These are phyloP conservation scores for Upupa epops DNA, from an alignment of 2,113 vertebrate genomes.

Conservation along the genomic window DNA sequence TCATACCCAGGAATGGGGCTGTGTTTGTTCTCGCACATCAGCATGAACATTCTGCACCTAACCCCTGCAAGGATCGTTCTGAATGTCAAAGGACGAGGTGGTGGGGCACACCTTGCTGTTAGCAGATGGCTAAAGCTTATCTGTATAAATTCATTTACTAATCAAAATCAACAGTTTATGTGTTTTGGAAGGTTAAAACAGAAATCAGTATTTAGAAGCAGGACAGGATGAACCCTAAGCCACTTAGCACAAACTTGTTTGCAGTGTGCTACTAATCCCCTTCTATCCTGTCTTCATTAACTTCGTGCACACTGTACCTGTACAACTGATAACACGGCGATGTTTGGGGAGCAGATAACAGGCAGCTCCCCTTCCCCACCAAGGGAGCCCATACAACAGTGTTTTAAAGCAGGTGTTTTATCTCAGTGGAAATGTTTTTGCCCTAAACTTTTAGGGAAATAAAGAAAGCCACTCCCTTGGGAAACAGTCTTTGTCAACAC, in stretches of 20 bases:
- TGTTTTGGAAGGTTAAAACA: constrained; percentile 49
- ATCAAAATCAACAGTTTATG: constrained; percentile 36
- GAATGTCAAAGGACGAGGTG: constrained; percentile 29
- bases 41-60: background rate
- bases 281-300: constrained; percentile 20
- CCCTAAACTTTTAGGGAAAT: background rate
- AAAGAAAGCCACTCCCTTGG: background rate
- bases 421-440: background rate
- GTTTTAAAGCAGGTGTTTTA: background rate
- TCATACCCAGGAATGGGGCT: background rate
- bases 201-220: constrained; percentile 35
- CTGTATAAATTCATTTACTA: constrained; percentile 34
- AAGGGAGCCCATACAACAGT: background rate
- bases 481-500: background rate
- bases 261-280: constrained; percentile 37
- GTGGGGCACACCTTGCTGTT: background rate
- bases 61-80: background rate
- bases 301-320: background rate
- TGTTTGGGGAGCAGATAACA: constrained; percentile 47
- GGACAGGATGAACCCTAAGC: constrained; percentile 48
- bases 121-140: constrained; percentile 36
- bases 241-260: constrained; percentile 58
- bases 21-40: background rate
- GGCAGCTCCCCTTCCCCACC: background rate
- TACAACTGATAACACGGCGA: background rate